Conservation (phyloP, 1,140 invertebrate genomes). For the fruit fly (Drosophila melanogaster) region Release_6_plus_ISO1_MT NT_033777.3:23079501-23080000, state of each 20-base stretch:
- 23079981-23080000: conserved; percentile 7
- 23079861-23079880: conserved; percentile 4
- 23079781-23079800: conserved; percentile 24
- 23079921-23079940: conserved; percentile 48
- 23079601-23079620: conserved; percentile 45
- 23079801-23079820: conserved; percentile 66
- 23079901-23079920: conserved; percentile 45
- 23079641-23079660: conserved; percentile 62
- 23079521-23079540: conserved; percentile 61
- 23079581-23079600: conserved; percentile 38
- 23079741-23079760: conserved; percentile 71
- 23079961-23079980: conserved; percentile 17
- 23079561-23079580: conserved; percentile 79
- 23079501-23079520: conserved; percentile 57
- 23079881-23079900: conserved; percentile 3
- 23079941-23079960: conserved; percentile 50
- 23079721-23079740: conserved; percentile 38
- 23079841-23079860: neutral
- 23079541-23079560: conserved; percentile 62
- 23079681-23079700: conserved; percentile 78
- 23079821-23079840: conserved; percentile 35
- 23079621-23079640: conserved; percentile 70
- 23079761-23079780: conserved; percentile 56
- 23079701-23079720: conserved; percentile 31
- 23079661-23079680: conserved; percentile 62